Percentiles rank a stretch among this genome's conserved stretches.
Conservation (phyloP, 2,113 vertebrate species). For the Boulengeromyrus knoepffleri region DNA sequence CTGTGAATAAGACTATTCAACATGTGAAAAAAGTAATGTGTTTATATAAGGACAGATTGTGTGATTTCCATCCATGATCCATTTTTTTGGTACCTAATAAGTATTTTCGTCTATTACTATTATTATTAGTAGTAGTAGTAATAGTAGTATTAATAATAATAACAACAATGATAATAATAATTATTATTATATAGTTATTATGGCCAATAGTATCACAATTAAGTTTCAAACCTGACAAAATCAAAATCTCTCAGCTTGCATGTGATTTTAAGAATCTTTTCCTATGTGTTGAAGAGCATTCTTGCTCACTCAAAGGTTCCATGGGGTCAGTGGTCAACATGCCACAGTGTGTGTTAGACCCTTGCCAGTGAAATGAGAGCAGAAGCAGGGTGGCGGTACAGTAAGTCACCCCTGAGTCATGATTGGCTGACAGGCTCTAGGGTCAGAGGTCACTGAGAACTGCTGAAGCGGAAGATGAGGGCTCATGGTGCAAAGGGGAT, state of each 20-base stretch:
- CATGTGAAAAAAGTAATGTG: not conserved
- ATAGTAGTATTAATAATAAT: not conserved
- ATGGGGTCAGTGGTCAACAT: not conserved
- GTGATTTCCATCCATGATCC: not conserved
- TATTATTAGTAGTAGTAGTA: not conserved
- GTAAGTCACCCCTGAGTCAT: not conserved
- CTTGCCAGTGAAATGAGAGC: not conserved
- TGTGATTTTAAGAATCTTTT: not conserved
- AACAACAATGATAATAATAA: not conserved
- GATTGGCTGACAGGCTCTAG: not conserved
- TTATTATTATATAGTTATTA: not conserved
- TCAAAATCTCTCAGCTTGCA: not conserved
- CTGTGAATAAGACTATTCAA: not conserved
- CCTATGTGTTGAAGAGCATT: not conserved
- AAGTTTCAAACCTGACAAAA: not conserved
- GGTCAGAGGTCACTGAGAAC: not conserved
- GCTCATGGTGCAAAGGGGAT: not conserved
- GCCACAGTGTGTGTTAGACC: not conserved
- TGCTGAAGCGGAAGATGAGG: not conserved
- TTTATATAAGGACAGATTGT: not conserved
- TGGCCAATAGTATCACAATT: not conserved
- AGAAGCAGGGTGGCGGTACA: not conserved
- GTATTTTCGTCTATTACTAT: not conserved
- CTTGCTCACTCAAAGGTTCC: not conserved
- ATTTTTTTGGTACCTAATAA: not conserved